phyloP scores from a whole-genome alignment of 1,140 invertebrate species.

The Drosophila pandora region DNA sequence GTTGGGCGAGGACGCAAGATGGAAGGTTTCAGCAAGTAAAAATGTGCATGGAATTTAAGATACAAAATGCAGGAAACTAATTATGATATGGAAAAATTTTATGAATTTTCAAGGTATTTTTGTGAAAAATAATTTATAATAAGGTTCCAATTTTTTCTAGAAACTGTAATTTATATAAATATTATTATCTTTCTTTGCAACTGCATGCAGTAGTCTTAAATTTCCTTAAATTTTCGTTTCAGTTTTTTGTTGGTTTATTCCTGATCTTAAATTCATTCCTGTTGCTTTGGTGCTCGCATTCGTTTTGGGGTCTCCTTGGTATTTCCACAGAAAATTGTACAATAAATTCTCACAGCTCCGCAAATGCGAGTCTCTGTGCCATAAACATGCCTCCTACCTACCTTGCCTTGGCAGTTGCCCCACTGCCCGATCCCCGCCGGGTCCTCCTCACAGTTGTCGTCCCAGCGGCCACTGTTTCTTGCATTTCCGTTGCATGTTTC shows the following conservation, averaged over 20 bases:
- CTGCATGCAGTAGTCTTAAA: slow-evolving; percentile 2
- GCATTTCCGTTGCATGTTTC: slow-evolving; percentile 74
- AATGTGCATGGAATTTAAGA: slow-evolving; percentile 25
- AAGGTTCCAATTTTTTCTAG: background rate
- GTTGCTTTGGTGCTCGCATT: slow-evolving; percentile 34
- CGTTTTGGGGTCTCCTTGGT: slow-evolving; percentile 36
- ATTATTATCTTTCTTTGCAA: too few species aligned
- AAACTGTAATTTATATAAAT: too few species aligned
- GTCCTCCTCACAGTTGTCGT: slow-evolving; percentile 8
- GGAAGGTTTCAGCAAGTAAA: slow-evolving; percentile 5
- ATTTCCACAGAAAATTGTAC: slow-evolving; percentile 43
- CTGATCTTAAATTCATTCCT: slow-evolving; percentile 40
- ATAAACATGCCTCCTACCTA: slow-evolving; percentile 45
- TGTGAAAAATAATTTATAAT: background rate
- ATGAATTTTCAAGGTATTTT: background rate
- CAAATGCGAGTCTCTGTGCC: slow-evolving; percentile 45
- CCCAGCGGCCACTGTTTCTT: slow-evolving; percentile 49
- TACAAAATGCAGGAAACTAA: slow-evolving; percentile 29
- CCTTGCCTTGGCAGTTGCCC: background rate
- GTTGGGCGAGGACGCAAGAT: slow-evolving; percentile 13
- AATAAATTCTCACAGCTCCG: slow-evolving; percentile 50
- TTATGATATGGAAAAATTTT: slow-evolving; percentile 2
- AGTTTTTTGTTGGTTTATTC: background rate
- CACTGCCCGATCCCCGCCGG: background rate
- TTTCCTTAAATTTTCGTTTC: slow-evolving; percentile 12